Evolutionary conservation across 2,797 vertebrate genomes (phyloP).

Genomic region (Sebastes itinus): DNA sequence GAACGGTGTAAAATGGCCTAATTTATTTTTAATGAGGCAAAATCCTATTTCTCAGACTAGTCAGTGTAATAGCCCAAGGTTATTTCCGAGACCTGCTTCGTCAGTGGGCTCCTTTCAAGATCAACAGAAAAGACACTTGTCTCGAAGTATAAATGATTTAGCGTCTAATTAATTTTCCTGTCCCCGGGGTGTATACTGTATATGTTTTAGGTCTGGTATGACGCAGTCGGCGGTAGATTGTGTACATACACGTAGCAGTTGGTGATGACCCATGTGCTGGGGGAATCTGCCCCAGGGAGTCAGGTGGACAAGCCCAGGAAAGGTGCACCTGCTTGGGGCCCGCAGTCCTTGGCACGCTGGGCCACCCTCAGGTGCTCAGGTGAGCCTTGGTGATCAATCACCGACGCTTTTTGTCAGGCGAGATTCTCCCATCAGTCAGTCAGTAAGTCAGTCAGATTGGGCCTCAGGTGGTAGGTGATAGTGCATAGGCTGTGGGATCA

Average conservation of each 20-base stretch:
- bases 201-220: conserved; percentile 21
- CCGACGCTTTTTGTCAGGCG: conserved; percentile 68
- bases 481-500: conserved; percentile 75
- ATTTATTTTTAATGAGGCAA: conserved; percentile 74
- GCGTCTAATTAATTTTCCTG: conserved; percentile 69
- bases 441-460: conserved; percentile 57
- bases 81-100: conserved; percentile 57
- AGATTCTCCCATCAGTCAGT: conserved; percentile 74
- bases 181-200: conserved; percentile 42
- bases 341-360: conserved; percentile 48
- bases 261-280: conserved; percentile 48
- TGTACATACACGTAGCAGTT: conserved; percentile 19
- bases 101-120: conserved; percentile 64
- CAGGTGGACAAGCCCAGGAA: conserved; percentile 70
- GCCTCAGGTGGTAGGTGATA: conserved; percentile 78
- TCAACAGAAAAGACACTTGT: conserved; percentile 67
- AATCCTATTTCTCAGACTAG: conserved; percentile 67
- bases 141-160: conserved; percentile 72
- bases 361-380: conserved; percentile 76
- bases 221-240: conserved; percentile 20
- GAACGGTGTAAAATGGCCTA: conserved; percentile 58
- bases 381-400: conserved; percentile 81
- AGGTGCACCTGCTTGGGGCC: conserved; percentile 54
- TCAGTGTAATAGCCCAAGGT: conserved; percentile 58
- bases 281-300: conserved; percentile 70